A percentile compares a stretch with the other conserved stretches of the same genome.
Conservation (phyloP, 2,888 invertebrate genomes). For the Dynastes maya region DNA sequence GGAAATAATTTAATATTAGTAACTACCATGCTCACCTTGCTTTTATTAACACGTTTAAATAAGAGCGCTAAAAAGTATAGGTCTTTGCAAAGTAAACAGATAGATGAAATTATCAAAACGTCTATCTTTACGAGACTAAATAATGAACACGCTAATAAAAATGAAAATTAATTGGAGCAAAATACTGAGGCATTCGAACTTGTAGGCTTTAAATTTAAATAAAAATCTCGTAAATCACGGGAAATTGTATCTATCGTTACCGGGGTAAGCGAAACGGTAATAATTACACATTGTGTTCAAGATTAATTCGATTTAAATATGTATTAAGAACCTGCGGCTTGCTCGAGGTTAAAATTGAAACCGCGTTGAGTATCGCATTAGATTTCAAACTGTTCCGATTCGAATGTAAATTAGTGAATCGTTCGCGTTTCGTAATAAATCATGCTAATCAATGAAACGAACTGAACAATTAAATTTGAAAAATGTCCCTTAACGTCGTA, state of each 20-base stretch:
- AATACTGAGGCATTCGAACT: background rate
- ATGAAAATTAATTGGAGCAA: conserved; percentile 9
- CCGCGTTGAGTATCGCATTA: background rate
- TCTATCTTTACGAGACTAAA: background rate
- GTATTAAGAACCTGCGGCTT: background rate
- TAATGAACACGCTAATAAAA: background rate
- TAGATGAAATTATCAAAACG: background rate
- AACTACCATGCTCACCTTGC: conserved; percentile 10
- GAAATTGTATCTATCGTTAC: background rate
- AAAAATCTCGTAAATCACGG: background rate
- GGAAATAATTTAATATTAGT: background rate
- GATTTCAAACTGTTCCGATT: background rate
- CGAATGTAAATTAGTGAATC: background rate
- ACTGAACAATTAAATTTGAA: conserved; percentile 5
- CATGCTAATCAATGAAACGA: background rate
- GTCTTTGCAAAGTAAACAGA: background rate
- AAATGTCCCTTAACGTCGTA: background rate
- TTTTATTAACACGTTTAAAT: conserved; percentile 1
- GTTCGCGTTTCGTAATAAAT: conserved; percentile 1
- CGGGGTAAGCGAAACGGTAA: background rate
- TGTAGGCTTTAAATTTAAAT: conserved; percentile 1
- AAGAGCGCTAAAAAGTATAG: background rate
- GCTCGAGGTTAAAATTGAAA: conserved; percentile 13
- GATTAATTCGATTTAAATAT: conserved; percentile 17
- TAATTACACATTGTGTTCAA: background rate